Evolutionary conservation across 1,140 invertebrate genomes (phyloP).

Genomic region (Drosophila baimaii): DNA sequence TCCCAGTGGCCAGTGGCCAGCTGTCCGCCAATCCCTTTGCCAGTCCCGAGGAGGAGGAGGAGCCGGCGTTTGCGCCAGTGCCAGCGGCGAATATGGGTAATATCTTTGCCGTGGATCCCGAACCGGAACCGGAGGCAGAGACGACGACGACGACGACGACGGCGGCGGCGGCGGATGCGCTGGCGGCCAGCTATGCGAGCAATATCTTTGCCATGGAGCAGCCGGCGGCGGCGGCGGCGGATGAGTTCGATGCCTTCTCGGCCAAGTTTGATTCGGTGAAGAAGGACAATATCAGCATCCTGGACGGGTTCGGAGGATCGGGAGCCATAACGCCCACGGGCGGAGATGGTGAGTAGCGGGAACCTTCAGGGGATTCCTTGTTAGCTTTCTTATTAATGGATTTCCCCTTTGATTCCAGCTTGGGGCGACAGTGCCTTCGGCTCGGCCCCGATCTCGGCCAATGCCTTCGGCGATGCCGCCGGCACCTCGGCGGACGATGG

Average conservation of each 20-base stretch:
- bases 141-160: too few species aligned
- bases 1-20: slow-evolving; percentile 74
- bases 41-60: slow-evolving; percentile 83
- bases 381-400: not conserved
- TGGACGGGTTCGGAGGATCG: slow-evolving; percentile 85
- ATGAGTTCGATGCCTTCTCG: slow-evolving; percentile 93
- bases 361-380: not conserved
- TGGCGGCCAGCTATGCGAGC: slow-evolving; percentile 50
- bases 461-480: slow-evolving; percentile 85
- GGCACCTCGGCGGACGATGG: slow-evolving; percentile 85
- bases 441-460: slow-evolving; percentile 69
- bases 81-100: slow-evolving; percentile 61
- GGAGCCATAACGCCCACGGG: slow-evolving; percentile 79
- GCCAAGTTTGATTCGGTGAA: slow-evolving; percentile 92
- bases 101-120: slow-evolving; percentile 79
- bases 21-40: slow-evolving; percentile 85
- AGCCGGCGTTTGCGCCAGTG: slow-evolving; percentile 58
- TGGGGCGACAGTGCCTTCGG: slow-evolving; percentile 83
- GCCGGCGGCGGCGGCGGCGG: slow-evolving; percentile 85
- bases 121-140: slow-evolving; percentile 9
- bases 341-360: slow-evolving; percentile 67
- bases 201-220: slow-evolving; percentile 82
- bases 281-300: slow-evolving; percentile 85
- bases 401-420: slow-evolving; percentile 59
- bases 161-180: too few species aligned